Conservation (phyloP, 2,888 invertebrate species). For the Oscheius sp. region DNA sequence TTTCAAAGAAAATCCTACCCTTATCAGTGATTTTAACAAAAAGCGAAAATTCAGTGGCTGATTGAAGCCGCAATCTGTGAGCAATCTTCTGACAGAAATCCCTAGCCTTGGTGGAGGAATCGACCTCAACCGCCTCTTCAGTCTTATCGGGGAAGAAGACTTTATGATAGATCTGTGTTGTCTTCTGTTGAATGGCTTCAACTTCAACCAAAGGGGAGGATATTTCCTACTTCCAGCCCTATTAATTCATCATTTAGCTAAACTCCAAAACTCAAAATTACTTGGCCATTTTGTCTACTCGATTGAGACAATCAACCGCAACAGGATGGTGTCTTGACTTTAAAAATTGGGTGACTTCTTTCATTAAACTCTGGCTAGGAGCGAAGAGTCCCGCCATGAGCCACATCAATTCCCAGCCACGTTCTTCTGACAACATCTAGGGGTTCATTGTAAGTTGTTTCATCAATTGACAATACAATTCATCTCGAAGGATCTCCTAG, state of each 20-base stretch:
- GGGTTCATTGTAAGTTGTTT: constrained; percentile 97
- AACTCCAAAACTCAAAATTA: constrained; percentile 18
- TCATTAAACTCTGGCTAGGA: constrained; percentile 89
- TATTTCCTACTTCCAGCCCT: constrained; percentile 88
- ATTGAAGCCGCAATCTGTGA: constrained; percentile 81
- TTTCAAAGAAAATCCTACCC: too few relatives aligned
- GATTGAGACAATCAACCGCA: constrained; percentile 48
- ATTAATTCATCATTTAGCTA: constrained; percentile 12
- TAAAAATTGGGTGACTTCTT: constrained; percentile 73
- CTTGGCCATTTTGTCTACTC: constrained; percentile 53
- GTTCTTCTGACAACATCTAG: constrained; percentile 89
- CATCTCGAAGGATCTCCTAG: constrained; percentile 91
- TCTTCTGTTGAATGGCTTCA: constrained; percentile 99
- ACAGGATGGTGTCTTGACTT: constrained; percentile 54
- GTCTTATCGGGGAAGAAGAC: constrained; percentile 91
- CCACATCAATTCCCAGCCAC: constrained; percentile 99
- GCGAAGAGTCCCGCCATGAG: constrained; percentile 93
- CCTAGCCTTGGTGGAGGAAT: constrained; percentile 85
- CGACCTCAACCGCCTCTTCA: constrained; percentile 95
- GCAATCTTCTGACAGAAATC: constrained; percentile 86
- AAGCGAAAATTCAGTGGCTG: constrained; percentile 87
- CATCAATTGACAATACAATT: constrained; percentile 98
- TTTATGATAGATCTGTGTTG: constrained; percentile 99
- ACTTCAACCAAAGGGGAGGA: constrained; percentile 98
- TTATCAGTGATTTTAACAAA: constrained; percentile 92